Percentiles rank a stretch among this genome's conserved stretches.
Conservation (phyloP, 2,113 vertebrate species). For the Coregonus clupeaformis region DNA sequence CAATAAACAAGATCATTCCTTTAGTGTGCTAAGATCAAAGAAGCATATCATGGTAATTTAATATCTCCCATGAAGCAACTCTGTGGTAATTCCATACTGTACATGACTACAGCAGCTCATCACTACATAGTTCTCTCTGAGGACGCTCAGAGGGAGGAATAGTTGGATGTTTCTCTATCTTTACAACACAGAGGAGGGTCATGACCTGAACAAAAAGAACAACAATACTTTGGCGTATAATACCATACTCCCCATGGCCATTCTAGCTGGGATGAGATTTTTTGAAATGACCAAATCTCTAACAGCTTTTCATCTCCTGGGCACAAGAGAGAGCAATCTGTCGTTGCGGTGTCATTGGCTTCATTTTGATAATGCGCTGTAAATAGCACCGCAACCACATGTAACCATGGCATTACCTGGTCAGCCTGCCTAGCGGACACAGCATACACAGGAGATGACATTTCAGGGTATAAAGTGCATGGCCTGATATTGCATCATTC, state of each 20-base stretch:
- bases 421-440: constrained; percentile 9
- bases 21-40: not conserved
- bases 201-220: not conserved
- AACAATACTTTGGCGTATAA: not conserved
- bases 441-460: constrained; percentile 6
- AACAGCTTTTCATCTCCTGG: constrained; percentile 14
- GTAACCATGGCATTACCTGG: constrained; percentile 6
- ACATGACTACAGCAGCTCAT: constrained; percentile 37
- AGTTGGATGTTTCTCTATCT: constrained; percentile 31
- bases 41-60: too few species aligned
- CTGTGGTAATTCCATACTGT: constrained; percentile 40
- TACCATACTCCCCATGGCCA: not conserved
- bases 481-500: constrained; percentile 39
- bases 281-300: constrained; percentile 15
- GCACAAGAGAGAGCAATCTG: not conserved
- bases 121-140: constrained; percentile 23
- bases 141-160: constrained; percentile 17
- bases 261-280: not conserved
- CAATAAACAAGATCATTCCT: not conserved
- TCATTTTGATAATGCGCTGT: not conserved
- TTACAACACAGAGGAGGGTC: not conserved
- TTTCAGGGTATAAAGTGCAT: constrained; percentile 24
- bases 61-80: constrained; percentile 17
- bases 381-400: not conserved
- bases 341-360: not conserved